Percentiles rank a stretch among this genome's conserved stretches.
phyloP scores from a whole-genome alignment of 1,140 invertebrate species.

The Hyles vespertilio region DNA sequence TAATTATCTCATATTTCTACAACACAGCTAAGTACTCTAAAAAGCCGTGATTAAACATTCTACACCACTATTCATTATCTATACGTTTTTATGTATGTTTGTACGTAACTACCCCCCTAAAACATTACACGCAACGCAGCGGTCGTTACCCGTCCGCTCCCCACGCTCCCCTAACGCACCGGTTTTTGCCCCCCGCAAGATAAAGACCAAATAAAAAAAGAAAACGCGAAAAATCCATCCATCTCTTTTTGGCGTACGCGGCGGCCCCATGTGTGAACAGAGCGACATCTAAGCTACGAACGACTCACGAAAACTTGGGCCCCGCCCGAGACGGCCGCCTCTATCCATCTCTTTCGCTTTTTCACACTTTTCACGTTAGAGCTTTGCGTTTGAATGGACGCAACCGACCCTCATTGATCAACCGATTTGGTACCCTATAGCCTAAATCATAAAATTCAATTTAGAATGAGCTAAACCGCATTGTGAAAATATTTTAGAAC shows the following conservation, averaged over 20 bases:
- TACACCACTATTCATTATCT: slow-evolving; percentile 71
- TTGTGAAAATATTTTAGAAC: slow-evolving; percentile 71
- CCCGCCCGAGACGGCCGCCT: slow-evolving; percentile 70
- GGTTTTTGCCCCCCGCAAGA: slow-evolving; percentile 63
- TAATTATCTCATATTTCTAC: slow-evolving; percentile 66
- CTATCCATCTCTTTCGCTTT: slow-evolving; percentile 74
- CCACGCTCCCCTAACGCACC: slow-evolving; percentile 52
- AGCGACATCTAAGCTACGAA: slow-evolving; percentile 64
- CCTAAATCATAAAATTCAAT: slow-evolving; percentile 9
- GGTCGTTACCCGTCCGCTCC: slow-evolving; percentile 32
- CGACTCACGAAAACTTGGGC: slow-evolving; percentile 73
- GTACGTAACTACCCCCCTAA: slow-evolving; percentile 46
- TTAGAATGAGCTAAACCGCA: slow-evolving; percentile 13
- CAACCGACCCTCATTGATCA: slow-evolving; percentile 6
- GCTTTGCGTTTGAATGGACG: slow-evolving; percentile 22
- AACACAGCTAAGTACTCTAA: slow-evolving; percentile 58
- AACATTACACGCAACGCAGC: slow-evolving; percentile 63
- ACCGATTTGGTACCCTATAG: slow-evolving; percentile 28
- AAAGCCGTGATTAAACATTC: slow-evolving; percentile 72
- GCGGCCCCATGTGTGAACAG: slow-evolving; percentile 45
- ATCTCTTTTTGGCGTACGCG: slow-evolving; percentile 39
- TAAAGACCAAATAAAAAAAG: slow-evolving; percentile 75
- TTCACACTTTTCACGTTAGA: slow-evolving; percentile 70
- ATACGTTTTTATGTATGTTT: slow-evolving; percentile 27
- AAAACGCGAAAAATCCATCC: slow-evolving; percentile 69